These are phyloP conservation scores for Axis porcinus DNA, from an alignment of 2,113 vertebrate genomes.

Conservation along the genomic window DNA sequence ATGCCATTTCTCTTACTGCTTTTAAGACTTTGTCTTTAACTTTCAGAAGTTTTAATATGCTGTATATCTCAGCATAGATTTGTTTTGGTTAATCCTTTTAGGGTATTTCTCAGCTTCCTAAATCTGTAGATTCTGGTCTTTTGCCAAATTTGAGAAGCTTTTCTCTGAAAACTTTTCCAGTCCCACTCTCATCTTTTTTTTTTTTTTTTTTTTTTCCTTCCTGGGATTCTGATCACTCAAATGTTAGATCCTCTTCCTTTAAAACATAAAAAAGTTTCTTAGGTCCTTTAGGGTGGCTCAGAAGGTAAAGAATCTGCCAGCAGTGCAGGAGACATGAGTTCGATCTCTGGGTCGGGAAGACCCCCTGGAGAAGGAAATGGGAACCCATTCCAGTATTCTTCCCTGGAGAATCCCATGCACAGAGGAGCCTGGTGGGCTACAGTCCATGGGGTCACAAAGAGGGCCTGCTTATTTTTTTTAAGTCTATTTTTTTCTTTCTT, in stretches of 20 bases:
- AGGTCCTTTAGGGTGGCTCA: neutral
- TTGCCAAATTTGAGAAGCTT: neutral
- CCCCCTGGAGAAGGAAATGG: neutral
- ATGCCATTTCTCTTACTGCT: neutral
- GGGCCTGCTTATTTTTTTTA: neutral
- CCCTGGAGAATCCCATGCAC: neutral
- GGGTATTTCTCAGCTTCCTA: neutral
- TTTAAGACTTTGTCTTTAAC: neutral
- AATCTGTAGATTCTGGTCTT: neutral
- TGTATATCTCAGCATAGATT: neutral
- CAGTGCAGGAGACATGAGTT: neutral
- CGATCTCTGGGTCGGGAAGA: neutral
- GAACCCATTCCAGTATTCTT: neutral
- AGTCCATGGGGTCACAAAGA: fast-evolving
- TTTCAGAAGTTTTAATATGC: neutral
- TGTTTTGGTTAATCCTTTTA: neutral
- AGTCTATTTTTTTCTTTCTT: neutral
- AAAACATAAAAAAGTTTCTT: neutral
- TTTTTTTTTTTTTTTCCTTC: neutral
- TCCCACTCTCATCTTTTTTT: neutral
- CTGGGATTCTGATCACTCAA: neutral
- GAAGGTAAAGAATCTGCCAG: neutral
- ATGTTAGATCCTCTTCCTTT: neutral
- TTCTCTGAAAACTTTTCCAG: neutral
- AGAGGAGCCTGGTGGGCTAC: neutral